Evolutionary conservation across 2,888 invertebrate species (phyloP).

Genomic region (Brachypalpus laphriformis): DNA sequence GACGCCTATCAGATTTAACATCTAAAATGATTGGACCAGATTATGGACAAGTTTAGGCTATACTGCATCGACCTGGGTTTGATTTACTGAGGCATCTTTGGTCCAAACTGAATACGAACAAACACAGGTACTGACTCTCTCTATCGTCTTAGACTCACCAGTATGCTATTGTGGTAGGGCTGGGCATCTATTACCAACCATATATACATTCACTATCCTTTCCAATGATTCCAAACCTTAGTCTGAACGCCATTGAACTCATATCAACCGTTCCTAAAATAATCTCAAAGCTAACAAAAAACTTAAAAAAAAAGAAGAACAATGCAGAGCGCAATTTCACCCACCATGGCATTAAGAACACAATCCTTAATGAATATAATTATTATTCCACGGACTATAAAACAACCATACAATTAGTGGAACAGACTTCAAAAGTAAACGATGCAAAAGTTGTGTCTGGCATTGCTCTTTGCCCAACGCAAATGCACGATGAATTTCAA

Average conservation of each 20-base stretch:
- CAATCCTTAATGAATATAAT: slow-evolving; percentile 45
- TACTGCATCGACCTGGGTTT: no score
- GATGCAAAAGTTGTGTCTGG: slow-evolving; percentile 40
- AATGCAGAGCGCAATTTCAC: neutral
- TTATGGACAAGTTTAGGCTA: no score
- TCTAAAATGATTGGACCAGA: no score
- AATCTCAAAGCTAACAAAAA: neutral
- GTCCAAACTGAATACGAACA: no score
- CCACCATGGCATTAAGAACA: neutral
- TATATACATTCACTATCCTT: no score
- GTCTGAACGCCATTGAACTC: neutral
- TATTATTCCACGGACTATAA: slow-evolving; percentile 48
- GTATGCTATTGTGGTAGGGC: no score
- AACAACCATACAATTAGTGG: slow-evolving; percentile 55
- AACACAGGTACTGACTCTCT: no score
- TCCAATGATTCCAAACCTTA: no score
- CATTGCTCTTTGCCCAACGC: slow-evolving; percentile 21
- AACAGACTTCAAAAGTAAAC: slow-evolving; percentile 56
- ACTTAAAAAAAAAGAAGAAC: neutral
- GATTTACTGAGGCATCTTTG: no score
- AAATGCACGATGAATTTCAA: slow-evolving; percentile 48
- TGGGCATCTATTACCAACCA: no score
- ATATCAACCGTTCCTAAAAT: neutral
- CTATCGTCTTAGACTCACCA: no score
- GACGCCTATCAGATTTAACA: no score